phyloP scores from a whole-genome alignment of 2,797 vertebrate genomes.

The Hephaestus fuliginosus region DNA sequence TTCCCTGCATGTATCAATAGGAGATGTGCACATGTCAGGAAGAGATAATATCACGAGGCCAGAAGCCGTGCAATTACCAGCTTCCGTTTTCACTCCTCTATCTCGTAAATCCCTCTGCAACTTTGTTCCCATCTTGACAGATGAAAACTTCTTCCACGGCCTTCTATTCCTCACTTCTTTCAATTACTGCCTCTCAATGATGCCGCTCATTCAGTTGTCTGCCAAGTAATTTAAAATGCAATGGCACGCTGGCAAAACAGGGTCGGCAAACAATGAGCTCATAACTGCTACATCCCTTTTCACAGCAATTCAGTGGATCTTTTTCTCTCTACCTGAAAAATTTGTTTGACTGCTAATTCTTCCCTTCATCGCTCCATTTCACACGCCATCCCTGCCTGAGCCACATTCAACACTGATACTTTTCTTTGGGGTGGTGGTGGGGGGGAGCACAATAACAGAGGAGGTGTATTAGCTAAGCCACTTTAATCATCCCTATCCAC shows the following conservation, averaged over 20 bases:
- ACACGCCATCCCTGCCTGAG: slow-evolving; percentile 20
- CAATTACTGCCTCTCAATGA: slow-evolving; percentile 62
- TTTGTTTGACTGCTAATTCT: slow-evolving; percentile 24
- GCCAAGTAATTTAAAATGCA: slow-evolving; percentile 62
- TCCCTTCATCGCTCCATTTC: slow-evolving; percentile 27
- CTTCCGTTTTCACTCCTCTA: slow-evolving; percentile 57
- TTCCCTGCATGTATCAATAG: slow-evolving; percentile 63
- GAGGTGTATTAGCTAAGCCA: slow-evolving; percentile 49
- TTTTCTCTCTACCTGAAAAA: slow-evolving; percentile 39
- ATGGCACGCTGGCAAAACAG: slow-evolving; percentile 60
- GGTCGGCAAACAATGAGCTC: slow-evolving; percentile 62
- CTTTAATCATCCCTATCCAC: slow-evolving; percentile 37
- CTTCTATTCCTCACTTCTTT: slow-evolving; percentile 60
- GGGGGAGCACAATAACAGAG: slow-evolving; percentile 15
- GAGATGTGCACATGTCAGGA: slow-evolving; percentile 64
- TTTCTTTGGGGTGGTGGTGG: slow-evolving; percentile 9
- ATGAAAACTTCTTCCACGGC: slow-evolving; percentile 56
- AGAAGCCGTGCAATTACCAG: slow-evolving; percentile 74
- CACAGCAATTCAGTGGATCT: slow-evolving; percentile 19
- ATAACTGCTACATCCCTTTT: slow-evolving; percentile 47
- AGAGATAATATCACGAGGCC: slow-evolving; percentile 67
- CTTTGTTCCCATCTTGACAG: slow-evolving; percentile 56
- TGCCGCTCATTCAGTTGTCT: slow-evolving; percentile 56
- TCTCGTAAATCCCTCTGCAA: slow-evolving; percentile 65
- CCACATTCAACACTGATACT: slow-evolving; percentile 22